Conservation (phyloP, 2,113 vertebrate species). For the Haliaeetus leucogaster region DNA sequence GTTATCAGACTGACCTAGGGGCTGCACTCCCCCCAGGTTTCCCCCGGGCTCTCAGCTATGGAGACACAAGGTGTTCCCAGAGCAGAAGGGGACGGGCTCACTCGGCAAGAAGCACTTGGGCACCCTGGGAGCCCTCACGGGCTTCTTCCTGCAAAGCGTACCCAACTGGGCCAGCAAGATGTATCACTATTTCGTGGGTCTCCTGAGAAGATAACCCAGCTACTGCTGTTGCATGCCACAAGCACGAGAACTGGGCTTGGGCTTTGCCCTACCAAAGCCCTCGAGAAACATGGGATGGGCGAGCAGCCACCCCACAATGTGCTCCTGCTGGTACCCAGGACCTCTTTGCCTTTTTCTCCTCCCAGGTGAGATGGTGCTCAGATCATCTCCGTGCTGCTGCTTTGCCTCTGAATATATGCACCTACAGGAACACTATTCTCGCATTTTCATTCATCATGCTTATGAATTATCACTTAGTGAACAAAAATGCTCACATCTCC, state of each 20-base stretch:
- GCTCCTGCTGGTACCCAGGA: background rate
- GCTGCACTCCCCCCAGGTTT: background rate
- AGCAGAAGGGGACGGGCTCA: background rate
- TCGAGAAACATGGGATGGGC: rapidly evolving
- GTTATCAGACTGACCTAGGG: background rate
- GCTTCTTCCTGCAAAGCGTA: background rate
- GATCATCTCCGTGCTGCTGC: background rate
- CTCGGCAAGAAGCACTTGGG: too few relatives aligned
- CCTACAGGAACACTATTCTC: background rate
- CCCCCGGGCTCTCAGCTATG: background rate
- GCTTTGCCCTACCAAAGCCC: background rate
- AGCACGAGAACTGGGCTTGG: background rate
- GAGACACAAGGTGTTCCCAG: background rate
- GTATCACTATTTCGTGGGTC: rapidly evolving
- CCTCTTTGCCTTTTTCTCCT: background rate
- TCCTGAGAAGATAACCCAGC: background rate
- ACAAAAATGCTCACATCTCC: background rate
- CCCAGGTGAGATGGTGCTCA: background rate
- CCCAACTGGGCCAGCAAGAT: too few relatives aligned
- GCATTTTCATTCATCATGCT: background rate
- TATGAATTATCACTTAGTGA: background rate
- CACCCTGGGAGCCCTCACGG: rapidly evolving
- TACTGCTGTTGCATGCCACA: too few relatives aligned
- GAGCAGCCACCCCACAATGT: rapidly evolving
- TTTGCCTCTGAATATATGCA: rapidly evolving